These are phyloP conservation scores for Aurelia sp. DNA, from an alignment of 30 jellyfish, hydroid and myxozoan genomes.

Conservation along the genomic window DNA sequence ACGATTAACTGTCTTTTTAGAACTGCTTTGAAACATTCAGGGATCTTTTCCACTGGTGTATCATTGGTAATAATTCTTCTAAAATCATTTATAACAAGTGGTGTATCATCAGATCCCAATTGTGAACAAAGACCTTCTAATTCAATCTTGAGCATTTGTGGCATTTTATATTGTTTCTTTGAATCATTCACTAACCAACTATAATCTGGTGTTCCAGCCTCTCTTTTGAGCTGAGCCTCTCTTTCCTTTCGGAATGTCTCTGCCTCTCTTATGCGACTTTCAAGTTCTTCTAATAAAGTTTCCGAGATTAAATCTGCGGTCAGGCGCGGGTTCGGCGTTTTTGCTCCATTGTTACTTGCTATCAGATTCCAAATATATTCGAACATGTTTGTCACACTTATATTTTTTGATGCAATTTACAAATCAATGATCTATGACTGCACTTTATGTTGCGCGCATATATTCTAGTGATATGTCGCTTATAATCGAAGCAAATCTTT, in stretches of 20 bases:
- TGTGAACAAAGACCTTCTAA: conserved; percentile 61
- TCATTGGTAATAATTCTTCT: conserved; percentile 51
- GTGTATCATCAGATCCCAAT: conserved; percentile 51
- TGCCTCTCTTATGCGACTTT: conserved; percentile 46
- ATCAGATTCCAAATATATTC: conserved; percentile 63
- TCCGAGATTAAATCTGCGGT: conserved; percentile 54
- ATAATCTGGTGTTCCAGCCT: conserved; percentile 70
- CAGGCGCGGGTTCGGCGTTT: not conserved
- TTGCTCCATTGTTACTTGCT: conserved; percentile 13
- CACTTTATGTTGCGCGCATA: too few species aligned
- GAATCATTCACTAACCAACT: conserved; percentile 67
- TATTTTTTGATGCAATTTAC: too few species aligned
- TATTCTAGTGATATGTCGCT: too few species aligned
- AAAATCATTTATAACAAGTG: conserved; percentile 44
- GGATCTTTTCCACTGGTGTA: conserved; percentile 48
- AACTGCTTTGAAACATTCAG: conserved; percentile 50
- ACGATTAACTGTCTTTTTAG: conserved; percentile 45
- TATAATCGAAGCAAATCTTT: too few species aligned
- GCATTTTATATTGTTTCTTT: conserved; percentile 49
- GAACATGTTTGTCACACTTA: conserved; percentile 2
- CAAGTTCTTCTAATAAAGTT: conserved; percentile 62
- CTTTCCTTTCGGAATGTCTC: conserved; percentile 29
- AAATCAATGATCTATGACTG: too few species aligned
- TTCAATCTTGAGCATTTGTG: conserved; percentile 33
- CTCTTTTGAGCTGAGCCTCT: conserved; percentile 58